Evolutionary conservation across 2,888 invertebrate species (phyloP), one percentile per base, ranked within the genome.

Genomic region (Poecilobothrus nobilitatus): DNA sequence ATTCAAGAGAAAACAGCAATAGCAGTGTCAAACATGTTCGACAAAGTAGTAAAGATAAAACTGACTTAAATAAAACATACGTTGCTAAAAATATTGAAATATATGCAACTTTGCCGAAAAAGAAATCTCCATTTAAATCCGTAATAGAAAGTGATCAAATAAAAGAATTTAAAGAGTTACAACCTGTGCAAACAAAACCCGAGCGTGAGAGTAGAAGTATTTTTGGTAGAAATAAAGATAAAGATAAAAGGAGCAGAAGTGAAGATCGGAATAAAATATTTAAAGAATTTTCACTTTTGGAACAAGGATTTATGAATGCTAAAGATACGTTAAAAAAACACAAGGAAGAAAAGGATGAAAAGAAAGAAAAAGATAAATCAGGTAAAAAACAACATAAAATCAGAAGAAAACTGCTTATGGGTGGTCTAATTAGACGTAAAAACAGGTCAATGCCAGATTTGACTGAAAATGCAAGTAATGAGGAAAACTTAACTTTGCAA

Each of bases 361-460:
- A 89, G 74, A 84, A 86, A 62, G 84, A 85, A 15, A 87, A 90
- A 77, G 91, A 91, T 70, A 91, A 91, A 76, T 85, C 88, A 27
- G 89, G 89, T 67, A 94, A 94, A 77, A 95, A 95, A 74, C 94
- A 94, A 78, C 95, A 95, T 77, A 94, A 94, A 82, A 92, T 95
- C 65, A 84, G 94, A 37, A 84, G 94, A 76, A 94, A 94, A 80
- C 80, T 94, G 4, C 78, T 95, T 9, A 94, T 95, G 94, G 94
- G 94, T 18, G 94, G 94, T 2, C 82, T 95, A 68, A 94, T 95
- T 68, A 86, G 91, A 71, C 84, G 94, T 41, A 95, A 95, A 79
- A 95, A 95, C 78, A 85, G 94, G 73, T 94, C 94, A 68, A 92
- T 95, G 92, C 95, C 95, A 0, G 95, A 95, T 83, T 83, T 95